Evolutionary conservation across 2,888 invertebrate genomes (phyloP).

Genomic region (Caenorhabditis doughertyi): DNA sequence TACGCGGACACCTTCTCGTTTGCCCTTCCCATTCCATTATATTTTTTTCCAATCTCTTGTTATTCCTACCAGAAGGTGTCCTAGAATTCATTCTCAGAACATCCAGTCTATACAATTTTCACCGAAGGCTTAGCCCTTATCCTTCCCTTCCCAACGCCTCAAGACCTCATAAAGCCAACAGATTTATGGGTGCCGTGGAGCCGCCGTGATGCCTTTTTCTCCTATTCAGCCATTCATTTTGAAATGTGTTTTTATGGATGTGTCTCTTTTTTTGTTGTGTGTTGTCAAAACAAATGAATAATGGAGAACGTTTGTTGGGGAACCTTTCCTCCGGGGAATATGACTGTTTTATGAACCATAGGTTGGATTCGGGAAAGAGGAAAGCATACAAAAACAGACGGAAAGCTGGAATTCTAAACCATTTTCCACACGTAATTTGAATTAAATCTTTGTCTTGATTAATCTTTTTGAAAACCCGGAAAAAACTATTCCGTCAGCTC

Average conservation of each 20-base stretch:
- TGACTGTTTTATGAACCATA: constrained; percentile 10
- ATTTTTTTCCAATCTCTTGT: constrained; percentile 15
- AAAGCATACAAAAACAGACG: neutral
- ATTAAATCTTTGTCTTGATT: no score
- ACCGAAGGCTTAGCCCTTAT: constrained; percentile 17
- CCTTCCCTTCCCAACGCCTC: constrained; percentile 11
- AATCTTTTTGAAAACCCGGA: no score
- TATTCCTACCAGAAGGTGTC: constrained; percentile 18
- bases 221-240: constrained; percentile 50
- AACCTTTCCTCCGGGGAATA: neutral
- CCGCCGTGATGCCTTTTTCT: constrained; percentile 20
- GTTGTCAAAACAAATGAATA: constrained; percentile 59
- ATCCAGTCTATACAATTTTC: constrained; percentile 24
- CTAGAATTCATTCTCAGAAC: neutral
- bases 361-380: no score
- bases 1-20: constrained; percentile 45
- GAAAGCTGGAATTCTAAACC: neutral
- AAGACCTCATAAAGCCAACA: constrained; percentile 52
- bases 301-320: constrained; percentile 17
- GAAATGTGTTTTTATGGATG: constrained; percentile 34
- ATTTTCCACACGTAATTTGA: no score
- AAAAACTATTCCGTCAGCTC: no score
- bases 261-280: constrained; percentile 18
- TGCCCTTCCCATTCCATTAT: constrained; percentile 20
- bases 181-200: constrained; percentile 44